These are phyloP conservation scores for Opisthograptis luteolata DNA, from an alignment of 2,888 invertebrate species.

Conservation along the genomic window DNA sequence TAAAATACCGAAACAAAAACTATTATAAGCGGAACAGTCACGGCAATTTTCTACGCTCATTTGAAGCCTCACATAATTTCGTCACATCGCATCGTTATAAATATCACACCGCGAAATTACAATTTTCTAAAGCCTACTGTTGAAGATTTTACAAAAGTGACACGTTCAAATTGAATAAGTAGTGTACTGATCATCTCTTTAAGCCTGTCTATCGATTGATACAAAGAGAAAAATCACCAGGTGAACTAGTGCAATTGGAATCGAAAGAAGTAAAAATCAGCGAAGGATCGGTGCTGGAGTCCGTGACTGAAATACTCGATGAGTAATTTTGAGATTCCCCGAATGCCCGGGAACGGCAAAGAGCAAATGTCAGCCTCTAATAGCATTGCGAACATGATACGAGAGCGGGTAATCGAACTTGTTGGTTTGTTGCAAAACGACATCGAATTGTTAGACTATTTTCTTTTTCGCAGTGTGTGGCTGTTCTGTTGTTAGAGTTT, in stretches of 20 bases:
- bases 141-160: too few species aligned
- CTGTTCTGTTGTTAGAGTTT: constrained; percentile 25
- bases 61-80: constrained; percentile 57
- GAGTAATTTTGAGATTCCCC: constrained; percentile 81
- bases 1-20: constrained; percentile 36
- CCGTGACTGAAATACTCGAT: constrained; percentile 81
- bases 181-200: constrained; percentile 40
- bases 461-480: constrained; percentile 31
- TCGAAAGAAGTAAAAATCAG: constrained; percentile 83
- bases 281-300: constrained; percentile 64
- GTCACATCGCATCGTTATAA: constrained; percentile 53
- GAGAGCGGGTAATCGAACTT: constrained; percentile 68
- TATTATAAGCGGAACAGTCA: constrained; percentile 52
- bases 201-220: constrained; percentile 8
- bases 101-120: constrained; percentile 33
- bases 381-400: constrained; percentile 75
- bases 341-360: constrained; percentile 65
- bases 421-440: constrained; percentile 54
- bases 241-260: constrained; percentile 78
- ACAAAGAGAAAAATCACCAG: constrained; percentile 70
- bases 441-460: constrained; percentile 43
- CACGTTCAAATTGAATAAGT: too few species aligned
- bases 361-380: constrained; percentile 79
- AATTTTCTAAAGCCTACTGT: too few species aligned
- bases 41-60: constrained; percentile 67